These are phyloP conservation scores for Pycnomerus fuliginosus DNA, from an alignment of 2,888 invertebrate genomes.

Conservation along the genomic window DNA sequence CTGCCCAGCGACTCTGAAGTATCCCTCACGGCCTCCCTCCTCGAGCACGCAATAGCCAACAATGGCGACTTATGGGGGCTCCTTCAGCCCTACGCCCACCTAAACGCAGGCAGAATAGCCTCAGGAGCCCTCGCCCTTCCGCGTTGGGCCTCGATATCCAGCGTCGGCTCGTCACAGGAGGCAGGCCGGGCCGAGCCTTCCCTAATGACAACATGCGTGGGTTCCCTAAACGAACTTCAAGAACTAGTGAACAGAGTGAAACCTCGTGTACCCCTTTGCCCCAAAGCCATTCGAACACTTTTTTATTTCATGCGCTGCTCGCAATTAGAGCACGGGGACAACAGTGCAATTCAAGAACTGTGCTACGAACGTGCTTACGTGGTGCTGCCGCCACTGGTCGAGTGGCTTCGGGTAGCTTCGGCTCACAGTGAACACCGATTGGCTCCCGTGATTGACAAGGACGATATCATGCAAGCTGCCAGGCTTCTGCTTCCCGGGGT, in stretches of 20 bases:
- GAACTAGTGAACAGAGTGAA: constrained; percentile 68
- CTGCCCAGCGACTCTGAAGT: constrained; percentile 62
- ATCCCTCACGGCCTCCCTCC: constrained; percentile 71
- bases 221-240: constrained; percentile 75
- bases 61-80: constrained; percentile 89
- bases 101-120: constrained; percentile 85
- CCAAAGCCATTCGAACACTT: constrained; percentile 73
- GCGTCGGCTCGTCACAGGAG: constrained; percentile 50
- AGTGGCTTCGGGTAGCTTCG: constrained; percentile 82
- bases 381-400: constrained; percentile 85
- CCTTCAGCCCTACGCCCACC: constrained; percentile 85
- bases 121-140: constrained; percentile 84
- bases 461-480: constrained; percentile 88
- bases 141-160: constrained; percentile 64
- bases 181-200: constrained; percentile 63
- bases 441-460: constrained; percentile 71
- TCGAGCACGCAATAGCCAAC: constrained; percentile 83
- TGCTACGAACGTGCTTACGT: constrained; percentile 87
- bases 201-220: constrained; percentile 85
- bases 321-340: constrained; percentile 60
- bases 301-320: constrained; percentile 94
- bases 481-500: constrained; percentile 82
- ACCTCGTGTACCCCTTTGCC: constrained; percentile 57
- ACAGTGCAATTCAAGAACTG: constrained; percentile 58
- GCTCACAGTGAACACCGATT: constrained; percentile 82